phyloP scores from a whole-genome alignment of 2,113 vertebrate genomes.

The Mobula hypostoma region DNA sequence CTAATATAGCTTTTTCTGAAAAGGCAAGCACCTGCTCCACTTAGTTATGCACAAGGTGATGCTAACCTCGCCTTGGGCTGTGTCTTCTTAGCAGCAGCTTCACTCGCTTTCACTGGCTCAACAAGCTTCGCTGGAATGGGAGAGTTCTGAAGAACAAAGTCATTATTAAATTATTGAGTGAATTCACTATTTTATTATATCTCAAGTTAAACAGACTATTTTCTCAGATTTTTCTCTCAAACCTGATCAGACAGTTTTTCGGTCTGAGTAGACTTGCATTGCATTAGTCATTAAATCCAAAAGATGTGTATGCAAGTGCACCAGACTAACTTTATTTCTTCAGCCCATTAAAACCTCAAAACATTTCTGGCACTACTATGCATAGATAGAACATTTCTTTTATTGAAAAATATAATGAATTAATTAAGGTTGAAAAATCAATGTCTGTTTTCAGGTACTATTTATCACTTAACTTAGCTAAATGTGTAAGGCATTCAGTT shows the following conservation, averaged over 20 bases:
- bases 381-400: not conserved
- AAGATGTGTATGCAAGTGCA: not conserved
- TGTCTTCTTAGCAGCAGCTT: slow-evolving; percentile 93
- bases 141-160: slow-evolving; percentile 63
- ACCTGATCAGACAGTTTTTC: not conserved
- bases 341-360: not conserved
- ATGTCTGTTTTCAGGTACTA: not conserved
- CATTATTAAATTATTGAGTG: not conserved
- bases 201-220: too few species aligned
- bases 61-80: slow-evolving; percentile 91
- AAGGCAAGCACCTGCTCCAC: not conserved
- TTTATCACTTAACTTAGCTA: not conserved
- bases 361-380: not conserved
- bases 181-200: not conserved
- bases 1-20: not conserved
- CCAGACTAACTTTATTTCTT: not conserved
- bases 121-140: slow-evolving; percentile 84
- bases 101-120: slow-evolving; percentile 88
- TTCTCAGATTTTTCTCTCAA: not conserved
- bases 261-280: too few species aligned
- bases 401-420: too few species aligned
- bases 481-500: not conserved
- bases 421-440: too few species aligned
- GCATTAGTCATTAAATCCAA: not conserved
- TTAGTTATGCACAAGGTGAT: not conserved